Evolutionary conservation across 1,140 invertebrate genomes (phyloP), one percentile per base, ranked within the genome.

Genomic region (Drosophila ananassae): DNA sequence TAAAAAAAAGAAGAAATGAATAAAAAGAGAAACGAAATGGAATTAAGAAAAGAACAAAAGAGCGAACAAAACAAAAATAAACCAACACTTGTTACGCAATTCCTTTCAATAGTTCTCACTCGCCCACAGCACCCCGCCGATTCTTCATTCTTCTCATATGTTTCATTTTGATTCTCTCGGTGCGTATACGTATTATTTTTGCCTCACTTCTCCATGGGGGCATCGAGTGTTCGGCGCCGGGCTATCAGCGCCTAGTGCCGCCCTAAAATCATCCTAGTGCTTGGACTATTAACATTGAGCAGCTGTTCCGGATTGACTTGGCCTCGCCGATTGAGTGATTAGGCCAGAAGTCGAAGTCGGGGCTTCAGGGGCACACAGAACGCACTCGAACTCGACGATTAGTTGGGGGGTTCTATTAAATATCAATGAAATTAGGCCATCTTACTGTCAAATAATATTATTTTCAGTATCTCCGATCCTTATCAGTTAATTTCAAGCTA

Each of bases 41-140:
- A 53, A 73, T 24, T 57, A 46, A 58, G 72, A 54, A 55, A 71
- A 7, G 17, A 54, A 63, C 52, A 64, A 68, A 54, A 57, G 60
- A 64, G 63, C 52, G 48, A 66, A 54, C 58, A 53, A 79, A 83
- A 79, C 56, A 79, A 79, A 73, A 78, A 77, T 69, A 78, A 71
- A 77, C 55, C 28, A 58, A 89, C 67, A 66, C 46, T 68, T 78
- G 66, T 85, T 89, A 89, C 76, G 79, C 73, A 85, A 85, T 74
- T 60, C 25, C 60, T 63, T 72, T 77, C 53, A 76, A 76, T 76
- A 68, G 73, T 68, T 67, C 46, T 51, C 39, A 25, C 46, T 51
- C 39, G 34, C 28, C 32, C 25, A 28, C 25, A 28, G 25, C 25
- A 28, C 41, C 28, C 48, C 41, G 51, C 48, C 51, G 17, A 17